Base-by-base conservation (phyloP, 2,797 vertebrate genomes). In the Setipinna tenuifilis region DNA sequence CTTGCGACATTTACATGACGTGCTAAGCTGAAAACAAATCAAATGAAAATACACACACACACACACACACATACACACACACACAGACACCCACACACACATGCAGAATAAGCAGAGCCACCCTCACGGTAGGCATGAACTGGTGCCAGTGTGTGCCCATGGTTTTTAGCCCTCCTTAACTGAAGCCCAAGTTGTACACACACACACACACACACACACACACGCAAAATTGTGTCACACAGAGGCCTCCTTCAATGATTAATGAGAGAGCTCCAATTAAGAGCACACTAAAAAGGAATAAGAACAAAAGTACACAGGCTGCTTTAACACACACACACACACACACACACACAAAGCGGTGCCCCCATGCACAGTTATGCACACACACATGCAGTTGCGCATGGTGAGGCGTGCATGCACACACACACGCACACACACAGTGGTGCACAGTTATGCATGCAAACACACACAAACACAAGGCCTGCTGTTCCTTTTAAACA, bases 1-100 rank as follows among this genome's bases (percentile, higher is more conserved):
- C 10, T 31, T 12, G 25, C 65, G 25, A 71, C 65, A 71, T 71
- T 68, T 68, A 68, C 65, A 68, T 68, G 65, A 68, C 65, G 31
- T 16, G 23, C 65, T 71, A 28, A 71, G 65, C 28, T 16, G 25
- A 71, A 71, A 71, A 28, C 65, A 71, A 71, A 71, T 28, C 12
- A 31, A 59, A 59, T 59, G 19, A 19, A 19, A 5, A 71, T 14
- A 10, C 11, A 31, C 3, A 71, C 25, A 28, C 11, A 28, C 31
- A 28, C 0, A 17, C 25, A 54, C 50, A 54, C 50, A 10, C 9
- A 54, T 7, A 54, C n/a, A 10, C 11, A 31, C 3, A 71, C 25
- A 28, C 11, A 28, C 31, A 28, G 16, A 58, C 57, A 58, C 57
- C 17, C 0, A 17, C 25, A 54, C 50, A 54, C 50, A 10, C 9